These are phyloP conservation scores for Poeciliopsis infans DNA, from an alignment of 2,797 vertebrate genomes.

Conservation along the genomic window DNA sequence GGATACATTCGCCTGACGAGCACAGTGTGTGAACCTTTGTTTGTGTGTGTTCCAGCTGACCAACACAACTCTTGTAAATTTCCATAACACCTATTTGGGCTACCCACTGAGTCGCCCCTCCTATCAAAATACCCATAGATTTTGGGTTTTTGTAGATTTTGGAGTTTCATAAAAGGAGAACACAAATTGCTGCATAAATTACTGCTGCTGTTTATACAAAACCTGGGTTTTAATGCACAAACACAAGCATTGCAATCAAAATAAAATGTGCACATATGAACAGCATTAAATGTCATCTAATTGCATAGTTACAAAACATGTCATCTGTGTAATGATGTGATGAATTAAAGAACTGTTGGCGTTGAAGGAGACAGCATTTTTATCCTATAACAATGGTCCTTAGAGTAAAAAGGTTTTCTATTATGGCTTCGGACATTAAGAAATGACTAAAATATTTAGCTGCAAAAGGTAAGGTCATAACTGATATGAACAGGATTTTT, in stretches of 20 bases:
- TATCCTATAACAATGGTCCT: background rate
- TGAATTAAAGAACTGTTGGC: background rate
- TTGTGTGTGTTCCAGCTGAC: conserved; percentile 13
- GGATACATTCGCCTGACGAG: conserved; percentile 55
- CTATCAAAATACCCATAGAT: conserved; percentile 5
- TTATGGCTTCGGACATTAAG: background rate
- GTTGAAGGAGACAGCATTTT: background rate
- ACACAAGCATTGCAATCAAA: background rate
- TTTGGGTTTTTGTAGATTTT: conserved; percentile 25
- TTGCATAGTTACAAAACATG: background rate
- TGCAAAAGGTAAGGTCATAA: background rate
- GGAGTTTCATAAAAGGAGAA: conserved; percentile 26
- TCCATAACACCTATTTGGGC: conserved; percentile 29
- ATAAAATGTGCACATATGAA: background rate
- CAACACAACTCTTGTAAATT: conserved; percentile 9
- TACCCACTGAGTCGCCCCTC: background rate
- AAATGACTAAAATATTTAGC: background rate
- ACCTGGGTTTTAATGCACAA: conserved; percentile 27
- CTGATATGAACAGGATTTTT: background rate
- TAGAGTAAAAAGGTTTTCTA: background rate
- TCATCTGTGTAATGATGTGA: background rate
- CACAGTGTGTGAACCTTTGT: conserved; percentile 25
- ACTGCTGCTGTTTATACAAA: conserved; percentile 15
- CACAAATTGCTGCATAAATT: conserved; percentile 20
- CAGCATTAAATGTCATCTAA: background rate